Evolutionary conservation across 2,888 invertebrate genomes (phyloP).

Genomic region (Junonia oenone): DNA sequence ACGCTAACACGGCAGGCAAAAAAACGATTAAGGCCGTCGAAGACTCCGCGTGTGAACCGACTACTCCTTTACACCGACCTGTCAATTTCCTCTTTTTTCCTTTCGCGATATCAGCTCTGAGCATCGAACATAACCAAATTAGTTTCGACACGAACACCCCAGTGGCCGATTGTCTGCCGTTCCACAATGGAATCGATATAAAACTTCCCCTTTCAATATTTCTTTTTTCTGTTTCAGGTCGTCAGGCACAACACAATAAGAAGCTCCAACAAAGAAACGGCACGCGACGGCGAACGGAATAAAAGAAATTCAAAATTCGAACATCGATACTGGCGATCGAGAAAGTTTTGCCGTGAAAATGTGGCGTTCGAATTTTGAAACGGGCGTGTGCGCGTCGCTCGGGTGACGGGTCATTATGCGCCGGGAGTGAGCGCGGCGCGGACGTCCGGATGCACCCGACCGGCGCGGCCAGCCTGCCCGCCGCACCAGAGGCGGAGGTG

Average conservation of each 20-base stretch:
- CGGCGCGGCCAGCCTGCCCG: slow-evolving; percentile 85
- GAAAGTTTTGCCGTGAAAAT: slow-evolving; percentile 31
- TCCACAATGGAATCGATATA: slow-evolving; percentile 66
- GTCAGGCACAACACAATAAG: slow-evolving; percentile 44
- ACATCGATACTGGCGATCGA: slow-evolving; percentile 36
- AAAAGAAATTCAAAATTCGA: slow-evolving; percentile 47
- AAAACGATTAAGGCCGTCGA: slow-evolving; percentile 40
- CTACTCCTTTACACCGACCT: slow-evolving; percentile 43
- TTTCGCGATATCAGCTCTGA: slow-evolving; percentile 53
- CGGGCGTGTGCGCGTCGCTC: slow-evolving; percentile 32
- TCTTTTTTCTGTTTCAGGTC: slow-evolving; percentile 64
- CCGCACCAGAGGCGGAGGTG: slow-evolving; percentile 92
- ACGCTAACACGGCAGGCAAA: slow-evolving; percentile 24
- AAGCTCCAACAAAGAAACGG: slow-evolving; percentile 43
- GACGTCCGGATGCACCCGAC: slow-evolving; percentile 87
- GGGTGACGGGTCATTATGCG: slow-evolving; percentile 56
- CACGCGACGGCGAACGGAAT: slow-evolving; percentile 47
- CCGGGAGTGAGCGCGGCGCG: slow-evolving; percentile 54
- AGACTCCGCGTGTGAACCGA: slow-evolving; percentile 34
- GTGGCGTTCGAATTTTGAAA: slow-evolving; percentile 42
- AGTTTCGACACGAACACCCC: slow-evolving; percentile 75
- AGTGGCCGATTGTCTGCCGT: slow-evolving; percentile 60
- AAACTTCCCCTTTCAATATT: slow-evolving; percentile 61
- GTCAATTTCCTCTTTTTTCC: slow-evolving; percentile 62
- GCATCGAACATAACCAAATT: slow-evolving; percentile 69